These are phyloP conservation scores for Altica lythri DNA, from an alignment of 2,888 invertebrate species.

Conservation along the genomic window DNA sequence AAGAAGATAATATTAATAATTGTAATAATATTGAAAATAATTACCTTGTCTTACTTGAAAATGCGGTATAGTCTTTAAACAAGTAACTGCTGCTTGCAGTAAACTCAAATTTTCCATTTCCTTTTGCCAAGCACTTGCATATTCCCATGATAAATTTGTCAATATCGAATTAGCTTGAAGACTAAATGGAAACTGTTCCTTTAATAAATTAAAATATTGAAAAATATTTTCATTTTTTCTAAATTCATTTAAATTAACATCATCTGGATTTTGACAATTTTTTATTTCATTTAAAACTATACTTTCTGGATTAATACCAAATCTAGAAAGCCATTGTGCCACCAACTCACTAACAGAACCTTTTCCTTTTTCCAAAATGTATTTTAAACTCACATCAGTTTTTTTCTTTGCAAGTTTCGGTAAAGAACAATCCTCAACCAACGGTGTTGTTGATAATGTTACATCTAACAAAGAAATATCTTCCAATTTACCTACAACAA, in stretches of 20 bases:
- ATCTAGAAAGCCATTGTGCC: constrained; percentile 81
- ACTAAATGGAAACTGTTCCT: constrained; percentile 85
- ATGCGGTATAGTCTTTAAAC: constrained; percentile 69
- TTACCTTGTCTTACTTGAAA: constrained; percentile 73
- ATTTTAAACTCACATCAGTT: constrained; percentile 68
- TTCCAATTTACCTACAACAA: constrained; percentile 79
- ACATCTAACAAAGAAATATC: constrained; percentile 82
- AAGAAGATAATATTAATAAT: background rate
- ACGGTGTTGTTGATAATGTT: constrained; percentile 64
- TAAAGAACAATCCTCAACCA: constrained; percentile 51
- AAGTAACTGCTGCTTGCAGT: constrained; percentile 73
- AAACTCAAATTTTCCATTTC: constrained; percentile 68
- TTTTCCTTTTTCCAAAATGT: constrained; percentile 66
- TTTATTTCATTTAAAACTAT: constrained; percentile 61
- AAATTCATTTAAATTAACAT: constrained; percentile 3
- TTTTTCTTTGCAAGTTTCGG: constrained; percentile 63
- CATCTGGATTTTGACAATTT: constrained; percentile 29
- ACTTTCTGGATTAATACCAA: constrained; percentile 71
- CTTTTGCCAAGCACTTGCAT: constrained; percentile 84
- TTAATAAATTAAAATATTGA: constrained; percentile 67
- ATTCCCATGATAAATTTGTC: constrained; percentile 91
- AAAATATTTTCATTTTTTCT: constrained; percentile 56
- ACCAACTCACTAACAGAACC: constrained; percentile 90
- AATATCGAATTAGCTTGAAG: constrained; percentile 77
- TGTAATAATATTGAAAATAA: background rate